Evolutionary conservation across 2,113 vertebrate genomes (phyloP).

Genomic region (Catharus bicknelli): DNA sequence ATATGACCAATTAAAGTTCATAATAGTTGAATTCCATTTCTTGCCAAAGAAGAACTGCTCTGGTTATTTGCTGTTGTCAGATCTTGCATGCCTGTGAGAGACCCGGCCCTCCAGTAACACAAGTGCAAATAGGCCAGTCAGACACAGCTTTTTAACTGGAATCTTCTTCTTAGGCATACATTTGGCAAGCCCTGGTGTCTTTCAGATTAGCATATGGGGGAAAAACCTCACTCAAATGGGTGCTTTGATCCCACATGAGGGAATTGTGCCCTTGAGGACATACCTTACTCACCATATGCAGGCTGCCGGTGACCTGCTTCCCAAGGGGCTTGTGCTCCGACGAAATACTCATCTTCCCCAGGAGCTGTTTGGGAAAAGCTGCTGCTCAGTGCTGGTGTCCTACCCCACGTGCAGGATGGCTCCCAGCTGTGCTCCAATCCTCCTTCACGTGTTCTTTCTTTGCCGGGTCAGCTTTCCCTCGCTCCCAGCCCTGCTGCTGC

Average conservation of each 20-base stretch:
- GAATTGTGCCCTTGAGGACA: fast-evolving
- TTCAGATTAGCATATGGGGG: not conserved
- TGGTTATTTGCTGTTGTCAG: not conserved
- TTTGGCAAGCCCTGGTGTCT: not conserved
- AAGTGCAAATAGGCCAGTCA: not conserved
- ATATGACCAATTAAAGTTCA: not conserved
- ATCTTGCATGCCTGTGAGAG: not conserved
- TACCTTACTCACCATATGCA: slow-evolving; percentile 48
- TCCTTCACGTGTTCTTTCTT: not conserved
- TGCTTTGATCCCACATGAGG: not conserved
- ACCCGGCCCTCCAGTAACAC: not conserved
- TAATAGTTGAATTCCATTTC: not conserved
- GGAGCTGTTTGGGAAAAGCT: not conserved
- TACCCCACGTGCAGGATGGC: fast-evolving
- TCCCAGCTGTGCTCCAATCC: fast-evolving
- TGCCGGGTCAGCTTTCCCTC: fast-evolving
- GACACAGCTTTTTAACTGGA: not conserved
- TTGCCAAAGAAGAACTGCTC: not conserved
- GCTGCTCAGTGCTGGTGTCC: not conserved
- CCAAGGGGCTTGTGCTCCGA: slow-evolving; percentile 35
- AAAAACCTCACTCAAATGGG: fast-evolving
- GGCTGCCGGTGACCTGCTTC: slow-evolving; percentile 42
- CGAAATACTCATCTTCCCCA: slow-evolving; percentile 43
- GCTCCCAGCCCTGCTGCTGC: not conserved
- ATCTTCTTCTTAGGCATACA: not conserved